These are phyloP conservation scores for Aethes cnicana DNA, from an alignment of 2,888 invertebrate species.

Conservation along the genomic window DNA sequence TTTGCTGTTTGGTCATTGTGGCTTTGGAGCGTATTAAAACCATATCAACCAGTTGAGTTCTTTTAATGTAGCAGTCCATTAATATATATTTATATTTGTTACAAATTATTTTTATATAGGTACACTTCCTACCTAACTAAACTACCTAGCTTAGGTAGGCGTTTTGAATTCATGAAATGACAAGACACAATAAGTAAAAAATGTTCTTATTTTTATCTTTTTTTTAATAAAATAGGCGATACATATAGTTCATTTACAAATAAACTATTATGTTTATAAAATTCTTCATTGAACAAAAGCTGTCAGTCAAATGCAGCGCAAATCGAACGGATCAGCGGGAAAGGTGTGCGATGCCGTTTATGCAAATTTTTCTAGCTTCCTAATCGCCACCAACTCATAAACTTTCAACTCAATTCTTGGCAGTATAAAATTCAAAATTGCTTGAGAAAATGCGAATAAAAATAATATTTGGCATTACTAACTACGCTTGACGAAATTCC, in stretches of 20 bases:
- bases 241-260: not conserved
- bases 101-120: no score
- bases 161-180: no score
- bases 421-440: conserved; percentile 44
- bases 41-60: no score
- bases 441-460: conserved; percentile 8
- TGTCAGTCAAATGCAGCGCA: conserved; percentile 71
- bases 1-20: no score
- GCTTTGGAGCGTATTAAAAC: no score
- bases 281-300: conserved; percentile 39
- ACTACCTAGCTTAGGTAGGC: no score
- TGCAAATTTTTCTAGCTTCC: conserved; percentile 67
- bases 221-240: not conserved
- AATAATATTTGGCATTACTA: conserved; percentile 28
- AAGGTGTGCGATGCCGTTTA: conserved; percentile 73
- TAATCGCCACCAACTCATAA: conserved; percentile 34
- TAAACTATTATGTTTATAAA: conserved; percentile 24
- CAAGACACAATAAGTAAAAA: no score
- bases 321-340: conserved; percentile 71
- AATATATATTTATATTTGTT: no score
- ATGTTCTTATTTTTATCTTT: no score
- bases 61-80: no score
- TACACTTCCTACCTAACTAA: no score
- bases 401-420: conserved; percentile 40
- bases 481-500: not conserved